Percentiles rank a stretch among this genome's conserved stretches.
Conservation (phyloP, 2,888 invertebrate genomes). For the Drosophila affinis region DNA sequence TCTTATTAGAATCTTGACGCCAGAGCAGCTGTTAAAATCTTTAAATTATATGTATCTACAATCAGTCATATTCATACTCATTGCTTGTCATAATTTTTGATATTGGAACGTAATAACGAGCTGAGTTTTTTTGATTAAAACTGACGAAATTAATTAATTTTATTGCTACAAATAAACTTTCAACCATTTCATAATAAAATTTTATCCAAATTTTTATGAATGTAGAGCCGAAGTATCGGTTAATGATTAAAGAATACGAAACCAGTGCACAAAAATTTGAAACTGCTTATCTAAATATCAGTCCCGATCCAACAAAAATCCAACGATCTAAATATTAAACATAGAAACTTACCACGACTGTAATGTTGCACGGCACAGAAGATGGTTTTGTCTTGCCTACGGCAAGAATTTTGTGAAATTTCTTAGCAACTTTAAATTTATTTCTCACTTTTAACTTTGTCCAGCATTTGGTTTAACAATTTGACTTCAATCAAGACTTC, state of each 20-base stretch:
- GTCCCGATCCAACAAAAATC: neutral
- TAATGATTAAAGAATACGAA: neutral
- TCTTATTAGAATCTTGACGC: constrained; percentile 12
- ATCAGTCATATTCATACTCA: constrained; percentile 2
- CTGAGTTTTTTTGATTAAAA: constrained; percentile 2
- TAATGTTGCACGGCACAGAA: neutral
- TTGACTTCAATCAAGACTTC: neutral
- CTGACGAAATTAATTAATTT: constrained; percentile 2
- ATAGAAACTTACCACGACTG: neutral
- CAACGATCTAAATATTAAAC: no score
- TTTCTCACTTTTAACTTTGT: neutral
- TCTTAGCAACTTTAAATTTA: neutral
- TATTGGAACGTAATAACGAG: neutral
- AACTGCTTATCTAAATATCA: neutral
- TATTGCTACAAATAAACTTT: neutral
- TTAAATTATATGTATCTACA: constrained; percentile 11
- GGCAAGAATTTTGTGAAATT: neutral
- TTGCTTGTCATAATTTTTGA: constrained; percentile 9
- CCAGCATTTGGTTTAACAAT: neutral
- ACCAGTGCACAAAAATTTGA: neutral
- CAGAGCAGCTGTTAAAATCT: constrained; percentile 27
- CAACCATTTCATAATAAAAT: neutral
- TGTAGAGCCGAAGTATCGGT: no score
- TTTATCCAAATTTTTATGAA: neutral
- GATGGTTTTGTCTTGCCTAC: neutral